Percentiles rank a stretch among this genome's conserved stretches.
phyloP scores from a whole-genome alignment of 2,888 invertebrate genomes.

The Macroteleia sp. region DNA sequence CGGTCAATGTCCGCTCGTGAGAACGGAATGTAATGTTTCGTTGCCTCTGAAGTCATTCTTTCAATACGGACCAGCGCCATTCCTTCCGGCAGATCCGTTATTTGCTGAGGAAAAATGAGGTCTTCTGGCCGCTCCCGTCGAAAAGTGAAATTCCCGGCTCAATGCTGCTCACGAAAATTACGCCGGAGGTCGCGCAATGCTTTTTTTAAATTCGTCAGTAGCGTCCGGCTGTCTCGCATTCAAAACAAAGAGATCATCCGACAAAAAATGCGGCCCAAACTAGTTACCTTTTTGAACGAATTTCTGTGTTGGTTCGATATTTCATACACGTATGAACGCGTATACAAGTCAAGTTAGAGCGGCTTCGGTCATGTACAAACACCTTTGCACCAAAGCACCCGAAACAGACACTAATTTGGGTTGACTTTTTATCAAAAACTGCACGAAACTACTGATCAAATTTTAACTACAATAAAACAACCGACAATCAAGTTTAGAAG shows the following conservation, averaged over 20 bases:
- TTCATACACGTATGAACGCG: constrained; percentile 2
- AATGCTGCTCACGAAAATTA: constrained; percentile 6
- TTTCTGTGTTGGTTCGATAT: neutral
- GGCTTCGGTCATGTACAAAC: neutral
- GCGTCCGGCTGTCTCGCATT: constrained; percentile 74
- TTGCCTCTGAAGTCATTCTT: constrained; percentile 65
- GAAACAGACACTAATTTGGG: constrained; percentile 27
- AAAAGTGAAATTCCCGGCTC: constrained; percentile 51
- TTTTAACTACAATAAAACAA: too few relatives aligned
- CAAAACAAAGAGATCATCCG: constrained; percentile 68
- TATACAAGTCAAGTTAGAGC: neutral
- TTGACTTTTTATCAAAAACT: constrained; percentile 23
- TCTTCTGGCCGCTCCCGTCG: constrained; percentile 35
- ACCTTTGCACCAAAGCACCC: constrained; percentile 12
- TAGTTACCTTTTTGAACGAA: constrained; percentile 54
- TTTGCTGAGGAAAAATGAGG: constrained; percentile 56
- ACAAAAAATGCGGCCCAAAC: constrained; percentile 60
- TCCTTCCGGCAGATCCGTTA: constrained; percentile 64
- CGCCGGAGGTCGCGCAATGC: constrained; percentile 1
- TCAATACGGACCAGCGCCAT: constrained; percentile 56
- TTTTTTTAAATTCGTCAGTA: constrained; percentile 51
- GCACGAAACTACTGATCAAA: too few relatives aligned
- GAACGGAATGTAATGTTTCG: constrained; percentile 73
- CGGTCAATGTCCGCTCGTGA: constrained; percentile 74
- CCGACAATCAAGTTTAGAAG: too few relatives aligned